phyloP scores from a whole-genome alignment of 2,888 invertebrate species.

The Drosophila birchii region DNA sequence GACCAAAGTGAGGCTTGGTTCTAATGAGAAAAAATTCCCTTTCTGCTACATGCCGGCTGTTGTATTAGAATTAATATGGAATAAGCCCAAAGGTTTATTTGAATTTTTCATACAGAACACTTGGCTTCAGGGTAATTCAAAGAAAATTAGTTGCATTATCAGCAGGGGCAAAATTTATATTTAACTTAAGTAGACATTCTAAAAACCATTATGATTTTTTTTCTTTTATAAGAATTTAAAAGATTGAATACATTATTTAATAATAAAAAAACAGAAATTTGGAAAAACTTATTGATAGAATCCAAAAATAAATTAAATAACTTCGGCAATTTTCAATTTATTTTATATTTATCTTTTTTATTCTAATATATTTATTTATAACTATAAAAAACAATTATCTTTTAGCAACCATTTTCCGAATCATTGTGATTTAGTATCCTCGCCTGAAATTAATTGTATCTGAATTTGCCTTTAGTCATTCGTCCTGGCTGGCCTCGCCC shows the following conservation, averaged over 20 bases:
- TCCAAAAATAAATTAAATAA: background rate
- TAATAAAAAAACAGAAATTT: no score
- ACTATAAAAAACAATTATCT: background rate
- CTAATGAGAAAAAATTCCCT: constrained; percentile 37
- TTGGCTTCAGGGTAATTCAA: background rate
- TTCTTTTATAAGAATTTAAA: background rate
- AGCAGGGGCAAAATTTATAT: background rate
- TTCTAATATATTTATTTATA: background rate
- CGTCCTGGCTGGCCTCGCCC: constrained; percentile 7
- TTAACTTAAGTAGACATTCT: background rate
- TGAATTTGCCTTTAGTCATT: constrained; percentile 7
- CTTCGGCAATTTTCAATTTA: background rate
- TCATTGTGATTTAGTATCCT: background rate
- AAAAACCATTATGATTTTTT: no score
- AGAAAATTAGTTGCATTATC: background rate
- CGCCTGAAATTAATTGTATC: constrained; percentile 12
- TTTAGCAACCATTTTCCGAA: background rate
- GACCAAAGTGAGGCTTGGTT: constrained; percentile 22
- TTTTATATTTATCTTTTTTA: background rate
- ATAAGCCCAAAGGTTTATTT: background rate
- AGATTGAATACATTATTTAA: background rate
- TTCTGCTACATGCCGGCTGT: constrained; percentile 6
- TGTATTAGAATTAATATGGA: background rate
- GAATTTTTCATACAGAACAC: no score
- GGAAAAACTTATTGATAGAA: background rate